Conservation (phyloP, 2,797 vertebrate genomes). For the Muscicapa striata region DNA sequence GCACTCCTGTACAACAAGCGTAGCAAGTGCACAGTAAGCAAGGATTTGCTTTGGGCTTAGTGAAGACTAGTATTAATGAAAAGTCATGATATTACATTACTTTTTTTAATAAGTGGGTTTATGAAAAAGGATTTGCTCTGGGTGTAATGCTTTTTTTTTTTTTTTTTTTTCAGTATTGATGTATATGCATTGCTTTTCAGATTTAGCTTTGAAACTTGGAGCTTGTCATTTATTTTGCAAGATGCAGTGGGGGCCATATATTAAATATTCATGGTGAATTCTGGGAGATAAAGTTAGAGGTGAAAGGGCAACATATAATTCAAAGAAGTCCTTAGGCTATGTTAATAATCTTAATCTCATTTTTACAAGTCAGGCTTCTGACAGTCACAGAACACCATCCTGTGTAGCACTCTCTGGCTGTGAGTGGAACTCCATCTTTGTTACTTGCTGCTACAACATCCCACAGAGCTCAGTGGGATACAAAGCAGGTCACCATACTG, state of each 20-base stretch:
- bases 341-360: conserved; percentile 6
- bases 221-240: background rate
- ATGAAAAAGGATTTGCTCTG: conserved; percentile 53
- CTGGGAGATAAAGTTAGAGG: conserved; percentile 19
- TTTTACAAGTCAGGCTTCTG: conserved; percentile 2
- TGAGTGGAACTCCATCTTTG: background rate
- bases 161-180: background rate
- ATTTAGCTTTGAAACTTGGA: conserved; percentile 17
- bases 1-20: background rate
- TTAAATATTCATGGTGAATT: conserved; percentile 44
- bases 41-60: conserved; percentile 59
- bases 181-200: conserved; percentile 6
- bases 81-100: conserved; percentile 55
- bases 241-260: background rate
- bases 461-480: accelerated
- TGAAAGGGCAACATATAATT: conserved; percentile 20
- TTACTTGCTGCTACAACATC: accelerated
- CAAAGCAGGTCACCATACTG: accelerated
- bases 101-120: conserved; percentile 55
- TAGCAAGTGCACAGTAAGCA: conserved; percentile 26
- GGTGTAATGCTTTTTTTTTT: background rate
- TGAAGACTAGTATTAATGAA: conserved; percentile 63
- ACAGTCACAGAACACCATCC: background rate
- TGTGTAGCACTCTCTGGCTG: background rate
- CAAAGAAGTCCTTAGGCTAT: background rate